Evolutionary conservation across 1,140 invertebrate genomes (phyloP).

Genomic region (Drosophila aff.): DNA sequence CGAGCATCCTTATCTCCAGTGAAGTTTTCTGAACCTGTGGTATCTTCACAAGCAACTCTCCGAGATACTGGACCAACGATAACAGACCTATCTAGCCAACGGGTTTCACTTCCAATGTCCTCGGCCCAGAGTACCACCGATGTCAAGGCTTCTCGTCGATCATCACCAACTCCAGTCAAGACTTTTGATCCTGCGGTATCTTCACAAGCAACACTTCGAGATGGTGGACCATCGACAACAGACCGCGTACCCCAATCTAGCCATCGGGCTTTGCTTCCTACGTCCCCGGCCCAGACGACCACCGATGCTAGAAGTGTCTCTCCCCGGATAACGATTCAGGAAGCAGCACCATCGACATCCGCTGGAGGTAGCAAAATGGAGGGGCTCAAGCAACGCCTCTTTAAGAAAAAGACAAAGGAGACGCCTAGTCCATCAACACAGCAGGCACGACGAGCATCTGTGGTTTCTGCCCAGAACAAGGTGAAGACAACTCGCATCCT

Average conservation of each 20-base stretch:
- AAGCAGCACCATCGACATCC: background rate
- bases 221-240: background rate
- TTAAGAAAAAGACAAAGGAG: background rate
- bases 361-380: no score
- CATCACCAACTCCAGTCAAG: no score
- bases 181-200: no score
- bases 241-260: background rate
- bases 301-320: background rate
- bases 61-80: background rate
- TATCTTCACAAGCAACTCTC: no score
- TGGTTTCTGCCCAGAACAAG: background rate
- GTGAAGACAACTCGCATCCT: constrained; percentile 41
- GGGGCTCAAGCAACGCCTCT: background rate
- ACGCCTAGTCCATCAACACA: no score
- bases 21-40: background rate
- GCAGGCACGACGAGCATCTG: fast-evolving
- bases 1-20: background rate
- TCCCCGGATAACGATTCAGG: background rate
- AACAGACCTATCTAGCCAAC: background rate
- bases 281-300: background rate
- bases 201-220: background rate
- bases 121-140: background rate
- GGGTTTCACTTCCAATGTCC: no score
- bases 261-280: background rate
- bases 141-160: no score